Conservation (phyloP, 37 sponge, comb jelly and placozoan species). For the Ephydatia muelleri region DNA sequence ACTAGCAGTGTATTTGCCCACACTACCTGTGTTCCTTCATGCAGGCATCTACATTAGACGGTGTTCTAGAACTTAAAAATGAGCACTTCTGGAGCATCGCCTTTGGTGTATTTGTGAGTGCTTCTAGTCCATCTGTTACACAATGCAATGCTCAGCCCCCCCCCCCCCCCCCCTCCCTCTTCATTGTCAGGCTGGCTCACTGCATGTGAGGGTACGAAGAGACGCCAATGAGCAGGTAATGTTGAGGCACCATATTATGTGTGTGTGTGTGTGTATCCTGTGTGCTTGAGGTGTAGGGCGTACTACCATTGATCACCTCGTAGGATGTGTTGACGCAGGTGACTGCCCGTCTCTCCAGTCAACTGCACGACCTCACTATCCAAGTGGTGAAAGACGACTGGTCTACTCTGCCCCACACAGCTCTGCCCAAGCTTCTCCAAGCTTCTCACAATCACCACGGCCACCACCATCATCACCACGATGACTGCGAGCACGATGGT, state of each 20-base stretch:
- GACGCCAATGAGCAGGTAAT: conserved; percentile 89
- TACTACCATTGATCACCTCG: not conserved
- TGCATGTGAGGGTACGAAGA: conserved; percentile 83
- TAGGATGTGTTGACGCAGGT: conserved; percentile 81
- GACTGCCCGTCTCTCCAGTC: conserved; percentile 68
- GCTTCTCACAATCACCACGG: not conserved
- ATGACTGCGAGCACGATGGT: not conserved
- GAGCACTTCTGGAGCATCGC: conserved; percentile 91
- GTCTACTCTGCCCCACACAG: conserved; percentile 45
- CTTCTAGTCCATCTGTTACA: not conserved
- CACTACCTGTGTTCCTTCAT: not conserved
- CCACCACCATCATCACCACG: conserved; percentile 18
- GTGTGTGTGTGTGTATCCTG: not conserved
- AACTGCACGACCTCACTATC: conserved; percentile 83
- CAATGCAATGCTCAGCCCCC: not conserved
- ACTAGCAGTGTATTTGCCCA: not conserved
- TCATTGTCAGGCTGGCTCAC: conserved; percentile 74
- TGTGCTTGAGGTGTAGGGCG: not conserved
- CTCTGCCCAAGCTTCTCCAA: not conserved
- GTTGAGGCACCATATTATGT: not conserved
- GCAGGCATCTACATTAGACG: conserved; percentile 86
- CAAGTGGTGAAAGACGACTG: conserved; percentile 91
- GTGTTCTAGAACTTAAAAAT: conserved; percentile 80
- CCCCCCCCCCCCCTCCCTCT: not conserved
- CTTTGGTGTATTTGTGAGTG: conserved; percentile 81